Evolutionary conservation across 2,113 vertebrate species (phyloP).

Genomic region (Halichoerus grypus): DNA sequence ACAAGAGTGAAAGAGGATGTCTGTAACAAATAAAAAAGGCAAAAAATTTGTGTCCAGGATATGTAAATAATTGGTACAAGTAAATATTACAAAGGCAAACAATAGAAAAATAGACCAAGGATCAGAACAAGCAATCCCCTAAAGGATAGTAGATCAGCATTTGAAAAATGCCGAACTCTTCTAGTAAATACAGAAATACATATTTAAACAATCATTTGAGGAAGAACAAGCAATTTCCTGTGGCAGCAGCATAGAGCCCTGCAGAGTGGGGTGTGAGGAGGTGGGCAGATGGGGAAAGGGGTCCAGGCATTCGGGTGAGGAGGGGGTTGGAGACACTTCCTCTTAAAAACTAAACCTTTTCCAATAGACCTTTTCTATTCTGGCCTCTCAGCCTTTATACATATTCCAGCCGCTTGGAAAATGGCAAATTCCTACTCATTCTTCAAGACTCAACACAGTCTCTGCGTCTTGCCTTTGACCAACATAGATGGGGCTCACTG

Average conservation of each 20-base stretch:
- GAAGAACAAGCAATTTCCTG: not conserved
- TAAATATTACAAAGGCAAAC: not conserved
- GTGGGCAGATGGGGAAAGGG: not conserved
- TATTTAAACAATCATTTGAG: not conserved
- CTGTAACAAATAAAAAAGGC: not conserved
- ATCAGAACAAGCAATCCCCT: not conserved
- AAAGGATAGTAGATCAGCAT: not conserved
- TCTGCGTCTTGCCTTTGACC: not conserved
- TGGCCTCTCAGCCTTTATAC: not conserved
- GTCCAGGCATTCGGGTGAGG: not conserved
- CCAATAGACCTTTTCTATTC: not conserved
- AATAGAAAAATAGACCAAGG: conserved; percentile 30
- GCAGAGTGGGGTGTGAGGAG: not conserved
- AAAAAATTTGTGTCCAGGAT: not conserved
- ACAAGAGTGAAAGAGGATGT: not conserved
- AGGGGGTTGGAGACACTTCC: not conserved
- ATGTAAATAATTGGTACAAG: not conserved
- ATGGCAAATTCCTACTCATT: not conserved
- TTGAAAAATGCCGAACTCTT: not conserved
- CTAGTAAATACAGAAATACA: not conserved
- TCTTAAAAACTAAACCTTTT: conserved; percentile 7
- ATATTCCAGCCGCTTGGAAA: not conserved
- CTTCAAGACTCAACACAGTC: not conserved
- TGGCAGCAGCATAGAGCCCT: not conserved
- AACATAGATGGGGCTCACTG: not conserved